Percentiles rank a stretch among this genome's conserved stretches.
Conservation (phyloP, 2,113 vertebrate genomes). For the Gobio gobio region DNA sequence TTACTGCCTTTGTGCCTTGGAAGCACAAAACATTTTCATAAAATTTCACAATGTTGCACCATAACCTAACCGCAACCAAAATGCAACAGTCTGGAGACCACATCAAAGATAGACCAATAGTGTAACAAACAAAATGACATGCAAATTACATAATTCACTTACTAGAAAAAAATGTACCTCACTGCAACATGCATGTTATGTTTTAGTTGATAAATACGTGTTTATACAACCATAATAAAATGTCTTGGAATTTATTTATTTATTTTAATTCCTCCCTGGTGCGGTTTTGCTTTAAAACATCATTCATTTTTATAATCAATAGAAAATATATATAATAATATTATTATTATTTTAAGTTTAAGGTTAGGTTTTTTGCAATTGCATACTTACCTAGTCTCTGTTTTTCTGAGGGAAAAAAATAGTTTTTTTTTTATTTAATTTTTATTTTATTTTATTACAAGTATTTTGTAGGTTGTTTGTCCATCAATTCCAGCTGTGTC, state of each 20-base stretch:
- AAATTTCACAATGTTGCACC: background rate
- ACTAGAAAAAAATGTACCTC: background rate
- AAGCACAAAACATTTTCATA: background rate
- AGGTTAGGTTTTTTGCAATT: background rate
- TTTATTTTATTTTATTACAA: background rate
- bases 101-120: background rate
- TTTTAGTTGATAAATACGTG: background rate
- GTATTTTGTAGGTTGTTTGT: background rate
- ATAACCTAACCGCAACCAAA: background rate
- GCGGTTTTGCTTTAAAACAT: background rate
- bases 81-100: background rate
- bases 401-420: background rate
- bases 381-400: background rate
- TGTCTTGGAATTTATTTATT: background rate
- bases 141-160: background rate
- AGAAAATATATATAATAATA: no score
- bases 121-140: background rate
- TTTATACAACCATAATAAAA: background rate
- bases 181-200: background rate
- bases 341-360: background rate
- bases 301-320: no score
- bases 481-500: background rate
- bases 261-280: background rate
- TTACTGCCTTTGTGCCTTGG: background rate
- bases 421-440: no score